Evolutionary conservation across 2,113 vertebrate genomes (phyloP).

Genomic region (Daphoenositta chrysoptera): DNA sequence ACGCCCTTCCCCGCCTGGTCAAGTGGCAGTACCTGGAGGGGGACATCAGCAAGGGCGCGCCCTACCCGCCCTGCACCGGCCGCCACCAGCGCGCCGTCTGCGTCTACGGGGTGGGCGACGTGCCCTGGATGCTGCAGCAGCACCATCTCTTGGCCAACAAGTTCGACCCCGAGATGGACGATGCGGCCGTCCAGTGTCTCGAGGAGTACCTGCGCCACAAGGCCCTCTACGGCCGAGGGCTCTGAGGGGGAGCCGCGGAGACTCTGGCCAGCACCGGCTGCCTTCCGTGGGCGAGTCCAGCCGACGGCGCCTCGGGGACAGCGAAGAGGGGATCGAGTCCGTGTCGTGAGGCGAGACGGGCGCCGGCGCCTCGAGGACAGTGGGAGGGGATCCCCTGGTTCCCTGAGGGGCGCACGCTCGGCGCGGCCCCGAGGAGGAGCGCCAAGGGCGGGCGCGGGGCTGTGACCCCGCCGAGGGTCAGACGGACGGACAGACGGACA

Average conservation of each 20-base stretch:
- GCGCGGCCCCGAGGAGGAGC: neutral
- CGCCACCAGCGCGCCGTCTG: slow-evolving; percentile 75
- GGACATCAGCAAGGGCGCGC: slow-evolving; percentile 74
- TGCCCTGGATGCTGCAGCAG: slow-evolving; percentile 82
- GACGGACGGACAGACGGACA: neutral
- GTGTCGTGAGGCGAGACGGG: accelerated
- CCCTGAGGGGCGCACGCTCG: no score
- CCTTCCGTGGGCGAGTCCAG: neutral
- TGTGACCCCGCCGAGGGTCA: neutral
- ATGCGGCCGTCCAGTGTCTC: slow-evolving; percentile 80
- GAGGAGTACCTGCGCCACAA: slow-evolving; percentile 81
- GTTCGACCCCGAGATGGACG: slow-evolving; percentile 85
- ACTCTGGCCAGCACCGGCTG: neutral
- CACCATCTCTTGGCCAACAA: slow-evolving; percentile 91
- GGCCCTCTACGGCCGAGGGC: slow-evolving; percentile 60
- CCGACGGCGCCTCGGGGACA: no score
- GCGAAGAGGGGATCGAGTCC: neutral
- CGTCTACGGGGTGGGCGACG: slow-evolving; percentile 84
- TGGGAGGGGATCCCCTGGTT: neutral
- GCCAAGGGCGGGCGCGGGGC: no score
- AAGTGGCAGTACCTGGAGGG: slow-evolving; percentile 83
- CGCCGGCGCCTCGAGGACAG: neutral
- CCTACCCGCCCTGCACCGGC: slow-evolving; percentile 83
- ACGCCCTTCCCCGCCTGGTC: slow-evolving; percentile 78
- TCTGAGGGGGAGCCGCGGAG: neutral